These are phyloP conservation scores for Philopedon plagiatum DNA, from an alignment of 2,888 invertebrate genomes.

Conservation along the genomic window DNA sequence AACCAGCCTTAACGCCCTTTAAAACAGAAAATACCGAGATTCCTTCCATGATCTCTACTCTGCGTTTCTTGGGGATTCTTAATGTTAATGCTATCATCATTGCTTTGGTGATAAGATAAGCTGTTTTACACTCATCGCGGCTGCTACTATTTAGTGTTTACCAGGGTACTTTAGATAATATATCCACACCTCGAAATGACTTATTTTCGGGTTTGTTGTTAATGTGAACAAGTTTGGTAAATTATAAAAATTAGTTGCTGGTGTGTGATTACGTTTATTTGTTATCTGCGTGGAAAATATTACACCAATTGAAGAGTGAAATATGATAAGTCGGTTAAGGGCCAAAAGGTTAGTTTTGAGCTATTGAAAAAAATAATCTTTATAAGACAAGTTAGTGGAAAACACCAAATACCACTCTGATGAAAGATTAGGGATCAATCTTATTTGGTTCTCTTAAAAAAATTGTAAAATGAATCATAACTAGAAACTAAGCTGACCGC, in stretches of 20 bases:
- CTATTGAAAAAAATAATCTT: too few species aligned
- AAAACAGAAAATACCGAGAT: slow-evolving; percentile 37
- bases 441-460: too few species aligned
- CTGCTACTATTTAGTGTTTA: slow-evolving; percentile 65
- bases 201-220: slow-evolving; percentile 23
- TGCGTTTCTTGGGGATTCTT: slow-evolving; percentile 57
- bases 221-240: slow-evolving; percentile 9
- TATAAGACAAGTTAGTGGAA: too few species aligned
- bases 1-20: slow-evolving; percentile 20
- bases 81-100: slow-evolving; percentile 62
- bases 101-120: slow-evolving; percentile 65
- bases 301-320: too few species aligned
- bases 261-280: too few species aligned
- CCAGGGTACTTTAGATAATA: slow-evolving; percentile 64
- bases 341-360: too few species aligned
- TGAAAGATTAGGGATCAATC: too few species aligned
- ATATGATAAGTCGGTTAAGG: too few species aligned
- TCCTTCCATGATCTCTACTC: slow-evolving; percentile 33
- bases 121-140: slow-evolving; percentile 65
- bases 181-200: slow-evolving; percentile 50
- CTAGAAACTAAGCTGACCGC: too few species aligned
- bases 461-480: too few species aligned
- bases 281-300: too few species aligned
- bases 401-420: too few species aligned
- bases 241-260: neutral